Evolutionary conservation across 2,113 vertebrate genomes (phyloP), one percentile per base, ranked within the genome.

Genomic region (Sylvilagus bachmani): DNA sequence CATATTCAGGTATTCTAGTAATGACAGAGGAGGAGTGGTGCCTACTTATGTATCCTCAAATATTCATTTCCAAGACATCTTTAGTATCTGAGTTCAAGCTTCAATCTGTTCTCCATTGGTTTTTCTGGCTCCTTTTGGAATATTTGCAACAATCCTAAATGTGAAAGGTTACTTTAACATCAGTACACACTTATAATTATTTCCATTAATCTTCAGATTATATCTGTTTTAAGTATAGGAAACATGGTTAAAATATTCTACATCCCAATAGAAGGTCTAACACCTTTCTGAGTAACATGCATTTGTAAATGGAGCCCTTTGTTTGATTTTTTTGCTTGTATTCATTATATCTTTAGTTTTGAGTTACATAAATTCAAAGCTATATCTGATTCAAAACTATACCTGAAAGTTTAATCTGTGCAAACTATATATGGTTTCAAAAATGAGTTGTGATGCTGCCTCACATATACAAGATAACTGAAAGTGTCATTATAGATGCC

Each of bases 261-360:
- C 27, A 6, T 74, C 0, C 13, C 33, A 58, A 25, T 78, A 29
- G 49, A 38, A 44, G n/a, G 22, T 3, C 58, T 79, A 74, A 82
- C 29, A 78, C 3, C 55, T 92, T 67, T 11, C 14, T 75, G 19
- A 95, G n/a, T 27, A 86, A 33, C 44, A 62, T 22, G 21, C 10
- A 77, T 53, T 67, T 89, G 13, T 21, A 90, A 89, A 67, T 24
- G 53, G 11, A 13, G 2, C 36, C 21, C 66, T 64, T 79, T 44
- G 58, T 12, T n/a, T 70, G 13, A 9, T 58, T 29, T 90, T 92
- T 27, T 89, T 91, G 10, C 61, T 61, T 82, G 86, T 91, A 31
- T 62, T 93, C 33, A 55, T 93, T 90, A 70, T 66, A 86, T 14
- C 64, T 75, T 5, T 36, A 89, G 55, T 77, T 89, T 91, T 25